A percentile compares a stretch with the other conserved stretches of the same genome.
Evolutionary conservation across 2,888 invertebrate species (phyloP).

Genomic region (Rhagonycha lutea): DNA sequence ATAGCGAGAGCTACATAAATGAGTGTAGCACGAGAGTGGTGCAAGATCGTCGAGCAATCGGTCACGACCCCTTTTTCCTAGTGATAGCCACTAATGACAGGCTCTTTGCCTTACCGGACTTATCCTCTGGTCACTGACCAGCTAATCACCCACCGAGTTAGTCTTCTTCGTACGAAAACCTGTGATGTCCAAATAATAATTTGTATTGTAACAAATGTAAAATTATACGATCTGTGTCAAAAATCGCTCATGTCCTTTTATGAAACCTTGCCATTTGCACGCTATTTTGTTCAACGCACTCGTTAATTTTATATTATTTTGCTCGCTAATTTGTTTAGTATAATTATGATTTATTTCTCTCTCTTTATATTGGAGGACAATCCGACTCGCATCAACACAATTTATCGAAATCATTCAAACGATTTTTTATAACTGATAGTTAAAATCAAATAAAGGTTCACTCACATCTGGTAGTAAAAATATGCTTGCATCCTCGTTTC

Average conservation of each 20-base stretch:
- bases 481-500: too few relatives aligned
- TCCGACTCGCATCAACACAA: too few relatives aligned
- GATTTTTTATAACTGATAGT: too few relatives aligned
- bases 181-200: neutral
- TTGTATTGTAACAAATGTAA: neutral
- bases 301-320: too few relatives aligned
- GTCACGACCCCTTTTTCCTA: conserved; percentile 33
- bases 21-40: conserved; percentile 20
- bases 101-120: conserved; percentile 28
- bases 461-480: too few relatives aligned
- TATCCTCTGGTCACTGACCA: conserved; percentile 42
- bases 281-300: neutral
- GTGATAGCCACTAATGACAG: conserved; percentile 34
- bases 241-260: neutral
- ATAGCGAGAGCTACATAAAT: conserved; percentile 17
- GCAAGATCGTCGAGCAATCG: conserved; percentile 28
- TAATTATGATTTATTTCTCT: too few relatives aligned
- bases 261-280: neutral
- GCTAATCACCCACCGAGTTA: conserved; percentile 33
- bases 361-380: too few relatives aligned
- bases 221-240: neutral
- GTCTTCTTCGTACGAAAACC: neutral
- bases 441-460: too few relatives aligned
- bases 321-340: too few relatives aligned
- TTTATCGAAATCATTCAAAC: too few relatives aligned